Conservation (phyloP, 2,797 vertebrate species). For the Typhlichthys eigenmanni region DNA sequence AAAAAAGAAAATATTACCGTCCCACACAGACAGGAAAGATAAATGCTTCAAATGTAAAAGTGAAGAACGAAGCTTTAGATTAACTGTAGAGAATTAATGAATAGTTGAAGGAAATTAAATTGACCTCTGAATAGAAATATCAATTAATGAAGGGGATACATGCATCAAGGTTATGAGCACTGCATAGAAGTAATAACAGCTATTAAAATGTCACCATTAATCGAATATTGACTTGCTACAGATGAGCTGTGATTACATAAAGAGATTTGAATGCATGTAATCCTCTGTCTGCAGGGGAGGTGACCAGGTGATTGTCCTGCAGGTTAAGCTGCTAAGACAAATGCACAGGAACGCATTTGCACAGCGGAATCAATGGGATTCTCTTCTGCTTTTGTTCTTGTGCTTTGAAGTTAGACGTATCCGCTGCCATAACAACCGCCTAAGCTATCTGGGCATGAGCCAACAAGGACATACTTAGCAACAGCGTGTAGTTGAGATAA, state of each 20-base stretch:
- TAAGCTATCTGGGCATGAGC: background rate
- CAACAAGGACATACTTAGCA: background rate
- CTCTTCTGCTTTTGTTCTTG: conserved; percentile 32
- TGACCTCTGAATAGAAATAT: conserved; percentile 75
- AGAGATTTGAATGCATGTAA: conserved; percentile 74
- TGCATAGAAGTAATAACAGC: conserved; percentile 66
- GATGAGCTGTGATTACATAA: conserved; percentile 73
- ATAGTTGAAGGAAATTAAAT: conserved; percentile 77
- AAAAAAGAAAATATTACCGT: background rate
- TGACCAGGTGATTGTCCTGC: conserved; percentile 22
- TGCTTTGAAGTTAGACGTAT: conserved; percentile 32
- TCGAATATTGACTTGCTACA: conserved; percentile 77
- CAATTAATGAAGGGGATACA: conserved; percentile 70
- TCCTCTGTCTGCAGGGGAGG: conserved; percentile 45
- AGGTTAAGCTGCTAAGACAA: conserved; percentile 20
- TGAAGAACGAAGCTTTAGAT: conserved; percentile 26
- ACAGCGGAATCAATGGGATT: conserved; percentile 11
- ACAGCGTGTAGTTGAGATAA: background rate
- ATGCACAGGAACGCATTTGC: conserved; percentile 37
- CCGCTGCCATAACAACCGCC: background rate
- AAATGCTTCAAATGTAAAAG: background rate
- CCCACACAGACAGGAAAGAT: background rate
- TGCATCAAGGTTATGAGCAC: conserved; percentile 53
- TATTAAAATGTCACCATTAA: conserved; percentile 76
- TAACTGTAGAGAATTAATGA: conserved; percentile 62